A percentile compares a stretch with the other conserved stretches of the same genome.
These are phyloP conservation scores for Myodes glareolus DNA, from an alignment of 2,113 vertebrate species.

Conservation along the genomic window DNA sequence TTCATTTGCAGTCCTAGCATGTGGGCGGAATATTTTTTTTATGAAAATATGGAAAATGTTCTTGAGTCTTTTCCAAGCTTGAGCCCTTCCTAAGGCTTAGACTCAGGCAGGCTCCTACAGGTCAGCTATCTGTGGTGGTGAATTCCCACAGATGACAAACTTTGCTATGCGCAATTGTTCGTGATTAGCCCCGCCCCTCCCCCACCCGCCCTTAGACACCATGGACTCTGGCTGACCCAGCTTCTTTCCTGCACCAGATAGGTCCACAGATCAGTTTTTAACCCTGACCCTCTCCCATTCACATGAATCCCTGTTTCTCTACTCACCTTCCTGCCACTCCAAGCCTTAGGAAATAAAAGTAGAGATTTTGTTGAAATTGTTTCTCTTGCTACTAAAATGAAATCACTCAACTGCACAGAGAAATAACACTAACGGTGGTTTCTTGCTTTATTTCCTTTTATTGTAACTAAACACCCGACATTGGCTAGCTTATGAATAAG, in stretches of 20 bases:
- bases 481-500: background rate
- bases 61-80: background rate
- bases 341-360: background rate
- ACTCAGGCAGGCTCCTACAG: background rate
- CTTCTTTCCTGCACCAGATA: background rate
- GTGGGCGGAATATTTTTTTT: background rate
- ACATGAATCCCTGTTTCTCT: background rate
- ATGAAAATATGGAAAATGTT: background rate
- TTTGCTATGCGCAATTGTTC: background rate
- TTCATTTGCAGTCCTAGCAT: background rate
- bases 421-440: background rate
- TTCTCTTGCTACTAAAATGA: background rate
- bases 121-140: background rate
- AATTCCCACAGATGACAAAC: background rate
- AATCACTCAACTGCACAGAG: background rate
- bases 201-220: background rate
- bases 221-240: background rate
- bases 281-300: background rate
- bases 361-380: background rate
- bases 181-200: background rate
- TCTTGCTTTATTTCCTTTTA: background rate
- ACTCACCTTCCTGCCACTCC: background rate
- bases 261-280: background rate
- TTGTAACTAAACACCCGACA: background rate
- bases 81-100: background rate